Evolutionary conservation across 2,888 invertebrate genomes (phyloP), one percentile per base, ranked within the genome.

Genomic region (Pelosia muscerda): DNA sequence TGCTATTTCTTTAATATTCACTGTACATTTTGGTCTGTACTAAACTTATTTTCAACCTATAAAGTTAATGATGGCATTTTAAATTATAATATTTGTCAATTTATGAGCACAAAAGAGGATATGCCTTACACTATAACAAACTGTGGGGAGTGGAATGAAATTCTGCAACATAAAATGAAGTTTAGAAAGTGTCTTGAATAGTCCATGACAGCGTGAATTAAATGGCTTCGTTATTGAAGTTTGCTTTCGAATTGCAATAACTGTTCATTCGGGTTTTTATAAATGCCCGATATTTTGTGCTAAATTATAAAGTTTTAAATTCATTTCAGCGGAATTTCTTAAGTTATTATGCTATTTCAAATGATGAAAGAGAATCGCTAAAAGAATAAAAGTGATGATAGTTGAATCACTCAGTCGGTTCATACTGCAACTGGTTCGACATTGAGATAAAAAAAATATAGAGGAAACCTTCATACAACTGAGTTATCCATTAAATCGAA

Each of bases 181-280:
- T 58, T 66, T 69, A 63, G 58, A 65, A 66, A 66, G 62, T 60
- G 11, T 59, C 69, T 63, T 53, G 58, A 49, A 65, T 65, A 28
- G 60, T 60, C 54, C 19, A 54, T 60, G 42, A 56, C 55, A 42
- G 42, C 38, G 56, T 67, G 28, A 63, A 63, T 57, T 54, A 56
- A 53, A 61, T 54, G 19, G 9, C 57, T 28, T 64, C 22, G 53
- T 56, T 55, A 61, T 49, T 49, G 58, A n/a, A 28, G 31, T 57
- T 57, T 57, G 26, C 26, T 57, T 57, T 57, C 28, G 31, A 57
- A 57, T 26, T 57, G 28, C 11, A 28, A 57, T 57, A 57, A 31
- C 57, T 28, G 57, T 57, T 57, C 57, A 57, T 26, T 57, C 57
- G 31, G 26, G n/a, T 28, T 57, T 57, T 57, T 57, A 57, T 57